These are phyloP conservation scores for Xestobium rufovillosum DNA, from an alignment of 2,888 invertebrate genomes.

Conservation along the genomic window DNA sequence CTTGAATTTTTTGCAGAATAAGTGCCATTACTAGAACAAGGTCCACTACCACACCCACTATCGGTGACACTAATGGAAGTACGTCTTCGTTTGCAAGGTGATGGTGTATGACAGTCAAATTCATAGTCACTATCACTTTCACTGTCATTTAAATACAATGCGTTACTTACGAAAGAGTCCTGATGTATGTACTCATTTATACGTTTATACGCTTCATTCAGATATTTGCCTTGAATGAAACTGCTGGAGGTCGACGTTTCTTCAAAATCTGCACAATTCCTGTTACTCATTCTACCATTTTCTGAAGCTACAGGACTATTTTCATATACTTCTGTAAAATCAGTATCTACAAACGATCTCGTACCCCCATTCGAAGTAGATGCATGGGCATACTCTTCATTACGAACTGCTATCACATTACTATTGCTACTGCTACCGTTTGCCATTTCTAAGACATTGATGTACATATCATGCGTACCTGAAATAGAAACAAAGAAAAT, in stretches of 20 bases:
- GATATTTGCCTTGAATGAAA: background rate
- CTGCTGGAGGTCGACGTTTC: background rate
- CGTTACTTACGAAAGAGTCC: too few species aligned
- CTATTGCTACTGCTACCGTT: slow-evolving; percentile 47
- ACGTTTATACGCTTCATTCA: background rate
- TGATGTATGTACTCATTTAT: background rate
- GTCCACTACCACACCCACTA: slow-evolving; percentile 37
- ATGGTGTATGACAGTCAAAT: slow-evolving; percentile 33
- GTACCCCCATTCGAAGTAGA: slow-evolving; percentile 16
- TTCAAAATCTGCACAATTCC: too few species aligned
- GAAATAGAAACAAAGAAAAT: too few species aligned
- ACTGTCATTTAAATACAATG: slow-evolving; percentile 11
- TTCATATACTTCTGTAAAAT: too few species aligned
- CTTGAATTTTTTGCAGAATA: slow-evolving; percentile 24
- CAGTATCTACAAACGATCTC: too few species aligned
- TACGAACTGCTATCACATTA: slow-evolving; percentile 43
- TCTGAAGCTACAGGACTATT: too few species aligned
- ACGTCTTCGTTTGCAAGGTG: slow-evolving; percentile 31
- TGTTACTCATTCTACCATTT: too few species aligned
- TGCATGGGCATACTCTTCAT: slow-evolving; percentile 34
- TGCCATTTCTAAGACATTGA: slow-evolving; percentile 35
- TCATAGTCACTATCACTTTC: slow-evolving; percentile 37
- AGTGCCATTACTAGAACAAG: slow-evolving; percentile 31
- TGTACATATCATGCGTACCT: slow-evolving; percentile 41
- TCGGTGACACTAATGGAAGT: slow-evolving; percentile 32